phyloP scores from a whole-genome alignment of 2,113 vertebrate genomes.

The Mesitornis unicolor region DNA sequence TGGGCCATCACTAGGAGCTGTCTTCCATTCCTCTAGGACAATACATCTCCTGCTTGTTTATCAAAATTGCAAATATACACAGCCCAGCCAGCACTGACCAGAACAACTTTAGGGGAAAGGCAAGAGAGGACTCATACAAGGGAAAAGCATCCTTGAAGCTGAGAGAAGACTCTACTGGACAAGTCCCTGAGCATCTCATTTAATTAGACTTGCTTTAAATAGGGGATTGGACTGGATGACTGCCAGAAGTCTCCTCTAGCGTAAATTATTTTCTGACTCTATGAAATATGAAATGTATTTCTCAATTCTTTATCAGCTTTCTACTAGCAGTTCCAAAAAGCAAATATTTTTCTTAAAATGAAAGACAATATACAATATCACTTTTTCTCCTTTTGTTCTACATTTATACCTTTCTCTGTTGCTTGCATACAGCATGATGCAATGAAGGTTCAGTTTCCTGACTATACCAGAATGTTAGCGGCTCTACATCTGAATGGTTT shows the following conservation, averaged over 20 bases:
- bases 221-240: background rate
- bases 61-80: background rate
- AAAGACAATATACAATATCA: background rate
- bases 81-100: background rate
- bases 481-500: background rate
- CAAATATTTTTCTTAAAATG: background rate
- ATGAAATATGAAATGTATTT: background rate
- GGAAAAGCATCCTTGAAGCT: background rate
- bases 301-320: background rate
- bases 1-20: background rate
- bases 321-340: background rate
- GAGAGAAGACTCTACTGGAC: background rate
- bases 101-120: background rate
- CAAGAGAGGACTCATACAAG: background rate
- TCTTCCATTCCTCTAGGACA: background rate
- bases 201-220: background rate
- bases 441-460: background rate
- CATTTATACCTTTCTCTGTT: background rate
- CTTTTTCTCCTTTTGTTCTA: background rate
- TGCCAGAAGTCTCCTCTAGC: background rate
- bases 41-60: background rate
- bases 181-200: background rate
- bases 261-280: background rate
- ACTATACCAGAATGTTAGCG: background rate
- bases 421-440: background rate